Evolutionary conservation across 2,797 vertebrate species (phyloP).

Genomic region (Danio choprae): DNA sequence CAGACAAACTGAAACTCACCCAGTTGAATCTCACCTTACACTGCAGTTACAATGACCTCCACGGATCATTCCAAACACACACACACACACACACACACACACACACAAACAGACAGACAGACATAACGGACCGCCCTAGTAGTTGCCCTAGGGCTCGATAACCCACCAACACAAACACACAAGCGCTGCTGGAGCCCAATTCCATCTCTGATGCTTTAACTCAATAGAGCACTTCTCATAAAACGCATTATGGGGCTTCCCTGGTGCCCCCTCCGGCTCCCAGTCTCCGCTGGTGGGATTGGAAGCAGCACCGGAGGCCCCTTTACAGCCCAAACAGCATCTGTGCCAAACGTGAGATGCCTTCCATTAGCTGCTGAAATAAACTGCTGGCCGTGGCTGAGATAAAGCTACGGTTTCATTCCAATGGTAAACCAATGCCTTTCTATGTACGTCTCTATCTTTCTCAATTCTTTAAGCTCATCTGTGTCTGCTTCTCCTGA

Average conservation of each 20-base stretch:
- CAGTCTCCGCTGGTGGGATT: conserved; percentile 61
- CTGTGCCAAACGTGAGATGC: conserved; percentile 65
- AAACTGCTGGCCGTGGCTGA: conserved; percentile 62
- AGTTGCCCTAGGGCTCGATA: conserved; percentile 29
- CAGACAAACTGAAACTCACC: conserved; percentile 53
- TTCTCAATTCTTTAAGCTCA: conserved; percentile 15
- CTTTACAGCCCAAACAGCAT: conserved; percentile 76
- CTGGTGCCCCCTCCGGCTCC: conserved; percentile 63
- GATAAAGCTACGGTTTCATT: conserved; percentile 77
- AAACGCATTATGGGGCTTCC: conserved; percentile 77
- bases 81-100: conserved; percentile 13
- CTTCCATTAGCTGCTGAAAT: conserved; percentile 59
- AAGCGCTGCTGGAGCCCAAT: conserved; percentile 50
- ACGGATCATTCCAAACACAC: not conserved
- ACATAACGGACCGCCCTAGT: conserved; percentile 20
- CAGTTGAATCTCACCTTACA: conserved; percentile 62
- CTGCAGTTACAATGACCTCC: conserved; percentile 20
- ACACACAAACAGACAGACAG: not conserved
- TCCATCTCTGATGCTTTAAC: conserved; percentile 75
- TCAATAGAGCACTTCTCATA: conserved; percentile 75
- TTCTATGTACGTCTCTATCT: conserved; percentile 17
- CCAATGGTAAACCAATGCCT: conserved; percentile 73
- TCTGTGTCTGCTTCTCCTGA: conserved; percentile 39
- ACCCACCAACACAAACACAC: conserved; percentile 47
- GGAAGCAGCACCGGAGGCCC: conserved; percentile 74